Evolutionary conservation across 2,113 vertebrate species (phyloP).

Genomic region (Eptesicus fuscus): DNA sequence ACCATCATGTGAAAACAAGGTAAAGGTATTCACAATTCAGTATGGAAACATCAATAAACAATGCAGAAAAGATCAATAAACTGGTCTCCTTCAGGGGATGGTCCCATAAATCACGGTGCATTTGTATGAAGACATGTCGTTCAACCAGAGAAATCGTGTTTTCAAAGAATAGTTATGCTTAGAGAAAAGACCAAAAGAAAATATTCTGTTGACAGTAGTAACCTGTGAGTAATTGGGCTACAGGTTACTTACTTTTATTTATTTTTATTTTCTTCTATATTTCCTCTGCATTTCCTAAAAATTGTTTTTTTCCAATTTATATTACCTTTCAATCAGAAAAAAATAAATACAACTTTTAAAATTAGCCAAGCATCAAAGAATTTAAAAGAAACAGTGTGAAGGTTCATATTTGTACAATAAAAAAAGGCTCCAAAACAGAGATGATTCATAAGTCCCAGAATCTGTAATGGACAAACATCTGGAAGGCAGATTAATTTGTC

Average conservation of each 20-base stretch:
- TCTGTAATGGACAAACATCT: constrained; percentile 56
- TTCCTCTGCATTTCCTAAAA: constrained; percentile 6
- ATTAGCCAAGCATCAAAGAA: neutral
- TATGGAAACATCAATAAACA: constrained; percentile 43
- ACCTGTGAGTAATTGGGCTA: neutral
- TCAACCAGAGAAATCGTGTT: constrained; percentile 42
- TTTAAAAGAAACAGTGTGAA: constrained; percentile 20
- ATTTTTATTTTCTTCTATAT: constrained; percentile 10
- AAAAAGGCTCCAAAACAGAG: constrained; percentile 31
- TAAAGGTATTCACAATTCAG: constrained; percentile 26
- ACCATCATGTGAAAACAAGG: neutral
- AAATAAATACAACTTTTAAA: neutral
- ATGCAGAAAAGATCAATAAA: constrained; percentile 63
- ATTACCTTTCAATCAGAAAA: neutral
- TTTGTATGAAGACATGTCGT: neutral
- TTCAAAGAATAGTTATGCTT: constrained; percentile 12
- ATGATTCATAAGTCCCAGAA: constrained; percentile 52
- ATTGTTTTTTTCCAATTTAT: neutral
- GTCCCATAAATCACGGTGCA: constrained; percentile 48
- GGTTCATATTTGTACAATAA: constrained; percentile 40
- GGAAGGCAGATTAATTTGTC: constrained; percentile 44
- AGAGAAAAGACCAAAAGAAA: constrained; percentile 48
- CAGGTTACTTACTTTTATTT: neutral
- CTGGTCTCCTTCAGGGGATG: neutral
- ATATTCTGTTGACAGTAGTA: neutral